Percentiles rank a stretch among this genome's conserved stretches.
These are phyloP conservation scores for Anabas testudineus DNA, from an alignment of 2,797 vertebrate species.

Conservation along the genomic window DNA sequence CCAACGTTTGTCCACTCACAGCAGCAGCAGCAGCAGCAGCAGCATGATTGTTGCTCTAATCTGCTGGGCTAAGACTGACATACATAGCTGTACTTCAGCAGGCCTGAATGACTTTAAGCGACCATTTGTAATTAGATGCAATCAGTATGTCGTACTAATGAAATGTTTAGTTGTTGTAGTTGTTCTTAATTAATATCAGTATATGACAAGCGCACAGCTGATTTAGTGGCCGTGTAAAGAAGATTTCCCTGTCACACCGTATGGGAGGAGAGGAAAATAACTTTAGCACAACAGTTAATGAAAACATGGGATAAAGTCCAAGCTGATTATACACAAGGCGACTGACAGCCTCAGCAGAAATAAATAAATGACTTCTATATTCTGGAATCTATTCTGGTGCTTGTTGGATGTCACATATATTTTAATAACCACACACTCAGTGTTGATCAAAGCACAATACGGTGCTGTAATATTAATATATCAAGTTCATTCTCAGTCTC, in stretches of 20 bases:
- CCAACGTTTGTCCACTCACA: slow-evolving; percentile 13
- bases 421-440: too few species aligned
- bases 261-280: slow-evolving; percentile 11
- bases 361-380: slow-evolving; percentile 1
- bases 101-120: not conserved
- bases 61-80: slow-evolving; percentile 3
- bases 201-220: not conserved
- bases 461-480: too few species aligned
- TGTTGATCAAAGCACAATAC: not conserved
- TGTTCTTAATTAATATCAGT: not conserved
- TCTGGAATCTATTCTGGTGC: not conserved
- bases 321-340: not conserved
- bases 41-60: slow-evolving; percentile 38
- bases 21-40: slow-evolving; percentile 1
- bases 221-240: not conserved
- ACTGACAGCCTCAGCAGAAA: slow-evolving; percentile 11
- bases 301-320: slow-evolving; percentile 5
- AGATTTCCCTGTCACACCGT: not conserved
- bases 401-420: too few species aligned
- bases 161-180: not conserved
- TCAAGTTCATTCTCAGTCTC: not conserved
- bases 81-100: slow-evolving; percentile 6
- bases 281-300: slow-evolving; percentile 35
- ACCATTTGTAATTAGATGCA: not conserved
- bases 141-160: not conserved